phyloP scores from a whole-genome alignment of 2,113 vertebrate genomes.

The Mormoops blainvillei region DNA sequence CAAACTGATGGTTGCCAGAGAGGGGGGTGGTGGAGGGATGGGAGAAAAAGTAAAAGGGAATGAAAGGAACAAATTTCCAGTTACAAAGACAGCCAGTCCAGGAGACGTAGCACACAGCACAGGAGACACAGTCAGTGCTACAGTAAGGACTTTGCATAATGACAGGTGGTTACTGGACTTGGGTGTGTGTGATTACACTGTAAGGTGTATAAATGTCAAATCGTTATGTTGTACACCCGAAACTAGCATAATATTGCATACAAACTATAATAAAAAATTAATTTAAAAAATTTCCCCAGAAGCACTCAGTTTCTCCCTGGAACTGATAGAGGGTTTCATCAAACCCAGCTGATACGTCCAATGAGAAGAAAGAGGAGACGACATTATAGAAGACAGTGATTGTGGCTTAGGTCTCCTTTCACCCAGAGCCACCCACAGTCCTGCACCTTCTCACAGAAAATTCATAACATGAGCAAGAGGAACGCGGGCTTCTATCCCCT shows the following conservation, averaged over 20 bases:
- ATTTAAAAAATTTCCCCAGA: not conserved
- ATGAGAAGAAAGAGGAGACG: not conserved
- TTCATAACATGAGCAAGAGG: too few species aligned
- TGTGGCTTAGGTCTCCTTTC: not conserved
- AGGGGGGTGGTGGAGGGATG: not conserved
- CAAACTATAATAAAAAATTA: not conserved
- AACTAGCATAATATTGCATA: not conserved
- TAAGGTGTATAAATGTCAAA: not conserved
- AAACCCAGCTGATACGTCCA: not conserved
- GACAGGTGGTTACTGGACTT: not conserved
- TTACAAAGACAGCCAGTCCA: not conserved
- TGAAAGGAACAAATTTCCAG: not conserved
- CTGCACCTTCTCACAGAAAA: not conserved
- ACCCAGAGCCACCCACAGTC: not conserved
- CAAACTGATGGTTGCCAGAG: not conserved
- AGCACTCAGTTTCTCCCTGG: not conserved
- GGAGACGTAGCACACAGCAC: not conserved
- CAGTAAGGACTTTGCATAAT: not conserved
- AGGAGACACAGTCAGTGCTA: not conserved
- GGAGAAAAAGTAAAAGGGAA: not conserved
- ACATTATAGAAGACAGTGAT: fast-evolving
- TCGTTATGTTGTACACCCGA: not conserved
- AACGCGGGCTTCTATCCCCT: too few species aligned
- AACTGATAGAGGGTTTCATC: not conserved
- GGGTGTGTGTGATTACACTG: not conserved